These are phyloP conservation scores for Drosophila repleta DNA, from an alignment of 1,140 invertebrate genomes.

Conservation along the genomic window DNA sequence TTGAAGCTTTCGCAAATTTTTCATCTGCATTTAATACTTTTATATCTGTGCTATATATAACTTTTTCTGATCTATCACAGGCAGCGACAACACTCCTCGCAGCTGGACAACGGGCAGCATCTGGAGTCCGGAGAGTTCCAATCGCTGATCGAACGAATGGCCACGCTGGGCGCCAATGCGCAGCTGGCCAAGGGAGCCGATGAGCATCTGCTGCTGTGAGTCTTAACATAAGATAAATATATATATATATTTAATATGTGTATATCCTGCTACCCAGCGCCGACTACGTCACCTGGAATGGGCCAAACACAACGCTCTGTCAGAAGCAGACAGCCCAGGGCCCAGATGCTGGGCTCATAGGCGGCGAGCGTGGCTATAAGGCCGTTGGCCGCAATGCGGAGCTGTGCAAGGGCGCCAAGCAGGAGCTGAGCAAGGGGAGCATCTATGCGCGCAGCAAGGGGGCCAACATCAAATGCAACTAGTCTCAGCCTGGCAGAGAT, in stretches of 20 bases:
- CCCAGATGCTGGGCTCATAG: slow-evolving; percentile 84
- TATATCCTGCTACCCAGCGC: slow-evolving; percentile 84
- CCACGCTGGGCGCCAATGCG: slow-evolving; percentile 86
- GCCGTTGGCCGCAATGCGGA: slow-evolving; percentile 87
- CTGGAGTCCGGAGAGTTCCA: slow-evolving; percentile 68
- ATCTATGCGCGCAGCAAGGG: slow-evolving; percentile 86
- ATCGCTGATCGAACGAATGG: slow-evolving; percentile 85
- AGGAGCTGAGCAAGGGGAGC: slow-evolving; percentile 88
- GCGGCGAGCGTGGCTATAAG: slow-evolving; percentile 83
- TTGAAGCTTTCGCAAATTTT: neutral
- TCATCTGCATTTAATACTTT: neutral
- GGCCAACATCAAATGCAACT: slow-evolving; percentile 82
- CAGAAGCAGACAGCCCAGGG: slow-evolving; percentile 85
- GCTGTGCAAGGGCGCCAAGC: slow-evolving; percentile 87
- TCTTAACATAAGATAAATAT: slow-evolving; percentile 49
- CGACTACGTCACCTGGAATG: slow-evolving; percentile 89
- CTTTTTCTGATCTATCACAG: slow-evolving; percentile 25
- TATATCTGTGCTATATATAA: neutral
- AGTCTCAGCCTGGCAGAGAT: slow-evolving; percentile 23
- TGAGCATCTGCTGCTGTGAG: slow-evolving; percentile 88
- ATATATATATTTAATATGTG: neutral
- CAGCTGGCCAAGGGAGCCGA: slow-evolving; percentile 87
- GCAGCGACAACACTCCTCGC: slow-evolving; percentile 50
- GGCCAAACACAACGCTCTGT: slow-evolving; percentile 86
- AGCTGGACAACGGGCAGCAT: slow-evolving; percentile 80